Conservation (phyloP, 2,797 vertebrate genomes). For the Cossypha heuglini region DNA sequence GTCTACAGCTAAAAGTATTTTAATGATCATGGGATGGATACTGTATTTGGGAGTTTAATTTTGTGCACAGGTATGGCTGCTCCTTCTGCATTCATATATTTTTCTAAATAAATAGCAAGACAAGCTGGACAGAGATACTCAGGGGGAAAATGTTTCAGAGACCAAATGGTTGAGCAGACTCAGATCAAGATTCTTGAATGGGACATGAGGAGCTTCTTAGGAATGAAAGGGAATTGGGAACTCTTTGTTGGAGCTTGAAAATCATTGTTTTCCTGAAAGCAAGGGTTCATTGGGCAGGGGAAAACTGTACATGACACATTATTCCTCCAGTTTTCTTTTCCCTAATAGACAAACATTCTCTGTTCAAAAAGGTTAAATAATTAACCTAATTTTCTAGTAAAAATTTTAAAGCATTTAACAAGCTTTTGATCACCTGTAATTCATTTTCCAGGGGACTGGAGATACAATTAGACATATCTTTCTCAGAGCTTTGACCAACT, state of each 20-base stretch:
- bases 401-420: background rate
- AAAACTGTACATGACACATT: background rate
- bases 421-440: background rate
- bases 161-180: background rate
- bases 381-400: background rate
- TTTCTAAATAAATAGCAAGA: background rate
- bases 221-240: background rate
- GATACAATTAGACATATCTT: background rate
- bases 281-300: rapidly evolving
- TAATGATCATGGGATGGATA: background rate
- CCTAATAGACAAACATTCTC: background rate
- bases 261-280: background rate
- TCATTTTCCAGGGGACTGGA: background rate
- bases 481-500: background rate
- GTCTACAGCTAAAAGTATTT: rapidly evolving
- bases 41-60: background rate
- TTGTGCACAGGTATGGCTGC: background rate
- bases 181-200: background rate
- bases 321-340: background rate
- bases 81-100: background rate
- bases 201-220: background rate
- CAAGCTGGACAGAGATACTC: background rate
- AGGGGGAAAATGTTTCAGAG: background rate
- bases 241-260: background rate
- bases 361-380: background rate